These are phyloP conservation scores for Melanotaenia trifasciata DNA, from an alignment of 2,797 vertebrate species.

Conservation along the genomic window DNA sequence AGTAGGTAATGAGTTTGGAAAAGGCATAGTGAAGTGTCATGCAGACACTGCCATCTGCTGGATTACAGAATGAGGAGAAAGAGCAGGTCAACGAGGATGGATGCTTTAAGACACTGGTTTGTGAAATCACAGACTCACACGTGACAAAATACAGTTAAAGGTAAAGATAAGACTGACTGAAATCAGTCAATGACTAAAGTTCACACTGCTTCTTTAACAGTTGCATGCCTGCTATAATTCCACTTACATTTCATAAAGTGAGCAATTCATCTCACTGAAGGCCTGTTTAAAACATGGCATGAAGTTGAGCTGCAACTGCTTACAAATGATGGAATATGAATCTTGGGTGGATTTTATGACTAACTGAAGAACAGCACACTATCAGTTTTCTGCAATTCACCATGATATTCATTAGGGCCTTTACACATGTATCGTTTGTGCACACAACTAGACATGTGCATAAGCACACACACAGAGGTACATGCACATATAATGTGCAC, in stretches of 20 bases:
- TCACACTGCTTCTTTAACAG: slow-evolving; percentile 6
- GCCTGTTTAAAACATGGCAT: slow-evolving; percentile 22
- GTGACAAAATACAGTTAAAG: slow-evolving; percentile 1
- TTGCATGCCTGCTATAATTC: slow-evolving; percentile 22
- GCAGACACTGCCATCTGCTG: slow-evolving; percentile 80
- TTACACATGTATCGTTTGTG: slow-evolving; percentile 28
- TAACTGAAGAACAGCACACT: slow-evolving; percentile 43
- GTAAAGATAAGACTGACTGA: slow-evolving; percentile 1
- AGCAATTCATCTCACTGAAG: slow-evolving; percentile 33
- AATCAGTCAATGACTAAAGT: slow-evolving; percentile 18
- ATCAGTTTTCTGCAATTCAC: slow-evolving; percentile 48
- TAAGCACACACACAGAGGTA: slow-evolving; percentile 48
- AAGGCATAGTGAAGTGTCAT: slow-evolving; percentile 29
- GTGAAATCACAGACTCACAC: slow-evolving; percentile 25
- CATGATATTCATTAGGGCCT: slow-evolving; percentile 32
- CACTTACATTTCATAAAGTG: slow-evolving; percentile 33
- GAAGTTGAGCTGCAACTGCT: slow-evolving; percentile 25
- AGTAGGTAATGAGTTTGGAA: slow-evolving; percentile 21
- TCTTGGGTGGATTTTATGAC: slow-evolving; percentile 36
- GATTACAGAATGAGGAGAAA: slow-evolving; percentile 41
- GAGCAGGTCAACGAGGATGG: slow-evolving; percentile 29
- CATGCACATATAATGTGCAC: slow-evolving; percentile 37
- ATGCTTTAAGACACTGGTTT: slow-evolving; percentile 15
- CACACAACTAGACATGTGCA: slow-evolving; percentile 48
- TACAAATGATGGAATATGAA: slow-evolving; percentile 29